Evolutionary conservation across 1,140 invertebrate species (phyloP).

Genomic region (Samia ricini): DNA sequence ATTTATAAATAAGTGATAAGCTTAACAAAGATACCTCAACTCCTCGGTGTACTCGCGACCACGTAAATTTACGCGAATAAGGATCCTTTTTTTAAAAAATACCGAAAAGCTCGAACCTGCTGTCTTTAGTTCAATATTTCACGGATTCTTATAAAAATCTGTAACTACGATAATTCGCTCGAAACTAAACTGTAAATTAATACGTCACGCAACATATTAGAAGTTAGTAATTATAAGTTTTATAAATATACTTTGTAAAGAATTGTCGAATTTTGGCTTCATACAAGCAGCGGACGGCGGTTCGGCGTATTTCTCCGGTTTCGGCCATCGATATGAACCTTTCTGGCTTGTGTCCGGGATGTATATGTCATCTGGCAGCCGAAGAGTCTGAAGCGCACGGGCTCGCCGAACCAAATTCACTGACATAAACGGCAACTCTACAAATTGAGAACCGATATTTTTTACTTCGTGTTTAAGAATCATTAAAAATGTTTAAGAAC

Average conservation of each 20-base stretch:
- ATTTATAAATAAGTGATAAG: too few species aligned
- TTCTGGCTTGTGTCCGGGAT: constrained; percentile 60
- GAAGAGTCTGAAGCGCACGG: constrained; percentile 57
- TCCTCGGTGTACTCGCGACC: too few species aligned
- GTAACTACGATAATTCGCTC: too few species aligned
- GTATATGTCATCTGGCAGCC: constrained; percentile 55
- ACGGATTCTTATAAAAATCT: too few species aligned
- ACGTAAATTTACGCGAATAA: too few species aligned
- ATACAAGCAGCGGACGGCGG: constrained; percentile 44
- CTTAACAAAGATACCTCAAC: too few species aligned
- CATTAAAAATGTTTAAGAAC: too few species aligned
- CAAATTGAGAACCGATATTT: constrained; percentile 6
- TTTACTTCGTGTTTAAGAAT: not conserved
- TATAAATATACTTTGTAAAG: constrained; percentile 45
- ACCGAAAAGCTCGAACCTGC: too few species aligned
- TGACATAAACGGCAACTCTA: constrained; percentile 70
- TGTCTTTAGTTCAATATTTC: too few species aligned
- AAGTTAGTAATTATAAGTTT: not conserved
- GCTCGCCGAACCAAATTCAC: constrained; percentile 62
- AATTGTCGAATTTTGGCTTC: constrained; percentile 53
- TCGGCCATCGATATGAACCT: constrained; percentile 44
- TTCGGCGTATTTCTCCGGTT: constrained; percentile 53
- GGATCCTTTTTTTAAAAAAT: too few species aligned
- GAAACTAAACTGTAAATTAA: too few species aligned
- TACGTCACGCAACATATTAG: not conserved